phyloP scores from a whole-genome alignment of 2,888 invertebrate genomes.

The Azorinus chamasolen region DNA sequence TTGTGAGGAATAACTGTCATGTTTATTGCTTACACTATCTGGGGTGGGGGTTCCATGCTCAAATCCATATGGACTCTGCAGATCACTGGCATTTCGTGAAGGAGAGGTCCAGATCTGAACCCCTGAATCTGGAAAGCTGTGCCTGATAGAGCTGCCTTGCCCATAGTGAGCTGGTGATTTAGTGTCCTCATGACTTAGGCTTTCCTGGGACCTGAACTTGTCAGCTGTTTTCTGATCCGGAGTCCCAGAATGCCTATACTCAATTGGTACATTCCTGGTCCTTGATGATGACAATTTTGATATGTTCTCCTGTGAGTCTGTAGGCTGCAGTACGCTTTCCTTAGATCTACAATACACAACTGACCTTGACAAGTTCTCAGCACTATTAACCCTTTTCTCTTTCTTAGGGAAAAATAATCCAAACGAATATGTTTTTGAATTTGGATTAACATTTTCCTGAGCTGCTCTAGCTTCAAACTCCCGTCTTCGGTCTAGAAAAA shows the following conservation, averaged over 20 bases:
- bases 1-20: constrained; percentile 45
- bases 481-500: constrained; percentile 64
- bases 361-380: constrained; percentile 66
- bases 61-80: constrained; percentile 53
- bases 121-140: constrained; percentile 71
- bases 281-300: constrained; percentile 50
- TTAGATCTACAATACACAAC: constrained; percentile 59
- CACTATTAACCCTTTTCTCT: constrained; percentile 53
- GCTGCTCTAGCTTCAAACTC: constrained; percentile 68
- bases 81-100: constrained; percentile 43
- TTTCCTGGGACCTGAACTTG: constrained; percentile 60
- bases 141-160: constrained; percentile 57
- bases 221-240: constrained; percentile 47
- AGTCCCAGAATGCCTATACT: constrained; percentile 58
- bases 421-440: constrained; percentile 75
- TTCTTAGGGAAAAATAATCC: constrained; percentile 79
- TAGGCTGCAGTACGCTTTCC: constrained; percentile 70
- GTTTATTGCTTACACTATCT: constrained; percentile 34
- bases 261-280: constrained; percentile 59
- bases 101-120: constrained; percentile 61
- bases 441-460: constrained; percentile 69
- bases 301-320: constrained; percentile 73
- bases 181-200: constrained; percentile 31
- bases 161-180: constrained; percentile 30
- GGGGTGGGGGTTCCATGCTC: constrained; percentile 53